These are phyloP conservation scores for Rhabdomys dilectus DNA, from an alignment of 2,113 vertebrate genomes.

Conservation along the genomic window DNA sequence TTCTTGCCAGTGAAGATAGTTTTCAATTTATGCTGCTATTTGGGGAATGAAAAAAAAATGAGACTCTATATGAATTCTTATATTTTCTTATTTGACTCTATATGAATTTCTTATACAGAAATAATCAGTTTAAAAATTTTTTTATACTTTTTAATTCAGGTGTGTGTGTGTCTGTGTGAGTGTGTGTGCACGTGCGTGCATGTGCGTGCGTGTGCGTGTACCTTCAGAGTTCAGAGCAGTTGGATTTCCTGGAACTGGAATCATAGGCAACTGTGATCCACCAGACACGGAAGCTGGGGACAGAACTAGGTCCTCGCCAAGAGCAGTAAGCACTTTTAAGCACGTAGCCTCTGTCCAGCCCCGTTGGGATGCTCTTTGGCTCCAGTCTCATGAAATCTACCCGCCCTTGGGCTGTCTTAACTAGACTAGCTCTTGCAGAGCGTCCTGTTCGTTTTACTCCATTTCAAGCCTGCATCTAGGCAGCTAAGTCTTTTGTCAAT, in stretches of 20 bases:
- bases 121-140: not conserved
- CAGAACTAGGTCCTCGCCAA: not conserved
- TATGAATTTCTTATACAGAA: not conserved
- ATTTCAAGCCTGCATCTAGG: not conserved
- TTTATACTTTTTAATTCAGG: not conserved
- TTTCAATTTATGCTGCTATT: slow-evolving; percentile 19
- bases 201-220: not conserved
- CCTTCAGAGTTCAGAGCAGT: not conserved
- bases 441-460: not conserved
- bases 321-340: not conserved
- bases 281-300: not conserved
- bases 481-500: not conserved
- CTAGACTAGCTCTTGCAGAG: not conserved
- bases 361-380: not conserved
- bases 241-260: not conserved
- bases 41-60: not conserved
- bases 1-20: not conserved
- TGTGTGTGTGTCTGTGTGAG: not conserved
- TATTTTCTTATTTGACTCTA: not conserved
- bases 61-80: not conserved
- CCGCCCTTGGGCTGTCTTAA: too few species aligned
- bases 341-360: not conserved
- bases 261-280: not conserved
- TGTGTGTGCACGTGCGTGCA: too few species aligned
- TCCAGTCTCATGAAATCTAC: not conserved